A percentile compares a stretch with the other conserved stretches of the same genome.
These are phyloP conservation scores for Nephila pilipes DNA, from an alignment of 1,140 invertebrate genomes.

Conservation along the genomic window DNA sequence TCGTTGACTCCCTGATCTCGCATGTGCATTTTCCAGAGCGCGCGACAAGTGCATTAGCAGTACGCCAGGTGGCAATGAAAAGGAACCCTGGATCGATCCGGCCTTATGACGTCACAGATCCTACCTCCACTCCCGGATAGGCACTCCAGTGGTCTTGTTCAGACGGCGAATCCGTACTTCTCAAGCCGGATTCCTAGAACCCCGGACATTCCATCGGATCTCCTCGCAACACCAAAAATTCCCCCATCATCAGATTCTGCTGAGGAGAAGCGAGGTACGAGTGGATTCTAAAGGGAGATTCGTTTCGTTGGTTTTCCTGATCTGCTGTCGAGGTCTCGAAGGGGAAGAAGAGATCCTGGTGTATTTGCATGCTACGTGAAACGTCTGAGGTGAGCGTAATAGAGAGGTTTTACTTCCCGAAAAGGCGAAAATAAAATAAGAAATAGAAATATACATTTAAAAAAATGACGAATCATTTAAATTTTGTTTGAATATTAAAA, in stretches of 20 bases:
- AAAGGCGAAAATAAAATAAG: no score
- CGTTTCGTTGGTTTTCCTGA: neutral
- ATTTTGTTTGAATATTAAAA: no score
- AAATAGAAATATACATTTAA: no score
- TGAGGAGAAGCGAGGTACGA: neutral
- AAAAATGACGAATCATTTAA: no score
- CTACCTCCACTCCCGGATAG: neutral
- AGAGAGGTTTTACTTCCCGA: neutral
- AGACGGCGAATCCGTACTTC: neutral
- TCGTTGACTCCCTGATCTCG: neutral
- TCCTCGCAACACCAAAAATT: neutral
- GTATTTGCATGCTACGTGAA: slow-evolving; percentile 21
- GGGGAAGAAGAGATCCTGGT: neutral
- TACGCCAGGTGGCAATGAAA: slow-evolving; percentile 51
- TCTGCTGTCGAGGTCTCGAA: neutral
- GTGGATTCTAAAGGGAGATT: neutral
- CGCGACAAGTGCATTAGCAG: slow-evolving; percentile 60
- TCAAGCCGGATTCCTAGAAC: slow-evolving; percentile 24
- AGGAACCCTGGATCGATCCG: slow-evolving; percentile 44
- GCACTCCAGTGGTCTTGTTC: slow-evolving; percentile 19
- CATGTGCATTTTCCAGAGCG: slow-evolving; percentile 25
- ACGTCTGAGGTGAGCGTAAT: slow-evolving; percentile 14
- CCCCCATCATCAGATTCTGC: neutral
- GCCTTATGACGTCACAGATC: slow-evolving; percentile 20
- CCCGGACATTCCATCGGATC: slow-evolving; percentile 20